Conservation (phyloP, 2,888 invertebrate genomes). For the Watsonalla binaria region DNA sequence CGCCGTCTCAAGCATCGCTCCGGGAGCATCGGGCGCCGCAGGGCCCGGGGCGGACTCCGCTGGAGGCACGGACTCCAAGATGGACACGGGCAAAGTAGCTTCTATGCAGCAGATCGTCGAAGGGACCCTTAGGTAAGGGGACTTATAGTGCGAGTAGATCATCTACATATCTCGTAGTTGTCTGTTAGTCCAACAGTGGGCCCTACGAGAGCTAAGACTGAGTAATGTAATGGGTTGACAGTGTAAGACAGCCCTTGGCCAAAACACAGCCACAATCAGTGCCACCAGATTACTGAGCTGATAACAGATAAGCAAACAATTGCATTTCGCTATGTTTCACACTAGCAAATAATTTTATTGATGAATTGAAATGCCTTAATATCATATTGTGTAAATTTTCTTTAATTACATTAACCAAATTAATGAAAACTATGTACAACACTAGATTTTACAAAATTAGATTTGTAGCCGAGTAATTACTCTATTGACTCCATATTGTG, state of each 20-base stretch:
- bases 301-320: not conserved
- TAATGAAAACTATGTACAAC: no score
- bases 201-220: not conserved
- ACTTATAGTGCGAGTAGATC: conserved; percentile 11
- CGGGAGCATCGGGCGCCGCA: conserved; percentile 60
- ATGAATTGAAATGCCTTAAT: no score
- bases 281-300: not conserved
- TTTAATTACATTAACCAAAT: no score
- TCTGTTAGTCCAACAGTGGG: not conserved
- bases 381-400: no score
- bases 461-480: no score
- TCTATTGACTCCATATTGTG: no score
- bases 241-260: not conserved
- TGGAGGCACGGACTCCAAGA: conserved; percentile 54
- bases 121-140: conserved; percentile 79
- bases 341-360: not conserved
- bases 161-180: not conserved
- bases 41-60: conserved; percentile 45
- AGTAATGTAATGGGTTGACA: not conserved
- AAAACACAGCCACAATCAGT: not conserved
- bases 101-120: conserved; percentile 82
- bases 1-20: conserved; percentile 53
- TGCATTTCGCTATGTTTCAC: not conserved
- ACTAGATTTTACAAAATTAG: no score
- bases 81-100: conserved; percentile 70